These are phyloP conservation scores for Trachemys scripta DNA, from an alignment of 2,113 vertebrate genomes.

Conservation along the genomic window DNA sequence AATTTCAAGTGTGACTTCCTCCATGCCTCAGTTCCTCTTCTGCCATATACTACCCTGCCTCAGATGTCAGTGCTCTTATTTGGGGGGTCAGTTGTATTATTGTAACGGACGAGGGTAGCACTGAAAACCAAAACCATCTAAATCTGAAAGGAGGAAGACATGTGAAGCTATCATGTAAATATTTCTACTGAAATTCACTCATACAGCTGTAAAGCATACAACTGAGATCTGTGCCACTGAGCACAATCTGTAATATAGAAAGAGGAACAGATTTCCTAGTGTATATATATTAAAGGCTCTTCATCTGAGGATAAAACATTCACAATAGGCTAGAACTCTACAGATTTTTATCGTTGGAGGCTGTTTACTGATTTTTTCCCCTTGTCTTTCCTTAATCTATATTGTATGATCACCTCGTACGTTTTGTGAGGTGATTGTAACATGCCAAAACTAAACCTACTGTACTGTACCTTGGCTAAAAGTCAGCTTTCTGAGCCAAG, in stretches of 20 bases:
- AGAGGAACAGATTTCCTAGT: not conserved
- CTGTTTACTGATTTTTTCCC: not conserved
- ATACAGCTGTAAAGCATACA: not conserved
- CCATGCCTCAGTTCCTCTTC: not conserved
- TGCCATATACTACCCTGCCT: not conserved
- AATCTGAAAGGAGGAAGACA: not conserved
- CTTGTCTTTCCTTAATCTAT: constrained; percentile 30
- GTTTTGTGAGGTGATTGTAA: constrained; percentile 34
- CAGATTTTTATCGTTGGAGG: not conserved
- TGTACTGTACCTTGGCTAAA: constrained; percentile 51
- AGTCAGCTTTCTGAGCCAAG: constrained; percentile 61
- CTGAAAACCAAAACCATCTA: not conserved
- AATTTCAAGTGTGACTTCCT: not conserved
- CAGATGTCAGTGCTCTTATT: not conserved
- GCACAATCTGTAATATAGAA: not conserved
- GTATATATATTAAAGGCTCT: not conserved
- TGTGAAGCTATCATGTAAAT: not conserved
- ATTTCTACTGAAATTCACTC: not conserved
- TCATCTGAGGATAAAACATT: constrained; percentile 3
- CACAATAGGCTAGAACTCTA: not conserved
- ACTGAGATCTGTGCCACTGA: not conserved
- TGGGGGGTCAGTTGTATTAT: not conserved
- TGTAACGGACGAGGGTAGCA: not conserved
- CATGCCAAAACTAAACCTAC: constrained; percentile 50
- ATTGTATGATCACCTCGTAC: constrained; percentile 35